Evolutionary conservation across 2,888 invertebrate species (phyloP), one percentile per base, ranked within the genome.

Genomic region (Stenolophus ochropezus): DNA sequence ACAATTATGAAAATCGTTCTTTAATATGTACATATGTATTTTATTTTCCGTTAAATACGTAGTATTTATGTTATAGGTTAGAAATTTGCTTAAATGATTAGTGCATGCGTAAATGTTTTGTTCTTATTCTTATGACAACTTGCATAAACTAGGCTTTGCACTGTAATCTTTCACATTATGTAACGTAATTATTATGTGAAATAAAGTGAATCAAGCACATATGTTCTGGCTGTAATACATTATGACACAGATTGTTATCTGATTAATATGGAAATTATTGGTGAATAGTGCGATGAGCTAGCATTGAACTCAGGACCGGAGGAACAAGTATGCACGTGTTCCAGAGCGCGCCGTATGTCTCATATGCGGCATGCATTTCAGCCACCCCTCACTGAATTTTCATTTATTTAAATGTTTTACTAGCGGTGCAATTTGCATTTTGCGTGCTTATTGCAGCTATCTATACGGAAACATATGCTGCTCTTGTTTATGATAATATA

Each of bases 381-480:
- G 8, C 33, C 65, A 25, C 73, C 73, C 73, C 71, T 21, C 73
- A 69, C 73, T 73, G 73, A 73, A 73, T 73, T 73, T 73, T 73
- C 73, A 73, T 73, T 73, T 73, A 73, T 73, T 73, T 73, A 73
- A 73, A 73, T 73, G 73, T 21, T 73, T 20, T 20, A 73, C 73
- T 73, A 11, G 14, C 23, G 14, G 58, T 53, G 42, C 56, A 5
- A 56, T 76, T 76, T 76, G 56, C 58, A 56, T 56, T 76, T 58
- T 76, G 76, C 76, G 53, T 58, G 76, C 20, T 18, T 56, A 56
- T 4, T 75, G 14, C 27, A 73, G 47, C 8, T 73, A 73, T 73
- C 25, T 76, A 56, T 33, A 56, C 58, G 76, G 76, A 76, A 76
- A 76, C 76, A 76, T 76, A 76, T 76, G 76, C 58, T 56, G 33